Evolutionary conservation across 2,888 invertebrate genomes (phyloP).

Genomic region (Tholera decimalis): DNA sequence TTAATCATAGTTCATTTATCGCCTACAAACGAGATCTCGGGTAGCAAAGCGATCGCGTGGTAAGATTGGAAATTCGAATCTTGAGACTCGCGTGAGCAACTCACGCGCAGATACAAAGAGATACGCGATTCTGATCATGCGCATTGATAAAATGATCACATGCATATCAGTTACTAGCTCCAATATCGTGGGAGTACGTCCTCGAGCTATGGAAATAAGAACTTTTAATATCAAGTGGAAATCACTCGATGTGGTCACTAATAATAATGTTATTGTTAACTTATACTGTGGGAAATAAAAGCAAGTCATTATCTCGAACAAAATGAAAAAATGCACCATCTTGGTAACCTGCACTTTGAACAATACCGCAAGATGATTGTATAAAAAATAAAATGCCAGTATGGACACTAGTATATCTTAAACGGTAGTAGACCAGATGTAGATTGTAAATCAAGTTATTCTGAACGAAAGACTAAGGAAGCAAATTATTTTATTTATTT

Average conservation of each 20-base stretch:
- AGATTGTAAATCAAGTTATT: background rate
- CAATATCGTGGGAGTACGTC: conserved; percentile 78
- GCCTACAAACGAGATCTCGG: conserved; percentile 73
- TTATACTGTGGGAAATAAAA: conserved; percentile 13
- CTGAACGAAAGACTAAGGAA: background rate
- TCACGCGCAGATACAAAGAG: conserved; percentile 79
- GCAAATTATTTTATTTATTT: background rate
- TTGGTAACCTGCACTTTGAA: background rate
- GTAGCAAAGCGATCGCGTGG: conserved; percentile 75
- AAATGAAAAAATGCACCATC: background rate
- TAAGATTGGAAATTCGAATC: conserved; percentile 75
- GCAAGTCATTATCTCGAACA: background rate
- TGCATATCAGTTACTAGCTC: conserved; percentile 82
- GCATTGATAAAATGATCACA: conserved; percentile 86
- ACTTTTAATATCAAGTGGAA: conserved; percentile 42
- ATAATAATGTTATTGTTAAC: conserved; percentile 29
- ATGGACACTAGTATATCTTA: background rate
- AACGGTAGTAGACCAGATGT: background rate
- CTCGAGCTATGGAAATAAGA: conserved; percentile 63
- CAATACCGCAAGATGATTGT: background rate
- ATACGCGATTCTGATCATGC: conserved; percentile 84
- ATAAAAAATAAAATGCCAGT: background rate
- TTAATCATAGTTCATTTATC: conserved; percentile 77
- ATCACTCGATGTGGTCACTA: conserved; percentile 23
- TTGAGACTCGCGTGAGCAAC: conserved; percentile 76